These are phyloP conservation scores for Prochilodus magdalenae DNA, from an alignment of 2,113 vertebrate genomes.

Conservation along the genomic window DNA sequence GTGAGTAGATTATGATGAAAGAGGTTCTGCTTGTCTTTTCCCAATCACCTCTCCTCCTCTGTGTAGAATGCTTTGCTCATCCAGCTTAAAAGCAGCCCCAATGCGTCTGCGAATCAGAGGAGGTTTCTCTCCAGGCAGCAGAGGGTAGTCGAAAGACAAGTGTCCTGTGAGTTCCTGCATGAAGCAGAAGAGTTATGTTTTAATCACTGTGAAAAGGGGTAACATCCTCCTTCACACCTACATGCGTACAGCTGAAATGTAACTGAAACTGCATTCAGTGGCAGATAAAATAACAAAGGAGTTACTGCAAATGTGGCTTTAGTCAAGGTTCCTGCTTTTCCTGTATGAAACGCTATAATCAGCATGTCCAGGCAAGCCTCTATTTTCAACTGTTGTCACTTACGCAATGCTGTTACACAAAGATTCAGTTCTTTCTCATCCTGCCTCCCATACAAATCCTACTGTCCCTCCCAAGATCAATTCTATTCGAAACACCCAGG, in stretches of 20 bases:
- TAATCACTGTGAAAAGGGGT: not conserved
- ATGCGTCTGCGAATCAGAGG: slow-evolving; percentile 86
- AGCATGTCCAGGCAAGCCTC: slow-evolving; percentile 66
- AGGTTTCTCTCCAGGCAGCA: slow-evolving; percentile 83
- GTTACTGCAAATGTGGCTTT: slow-evolving; percentile 26
- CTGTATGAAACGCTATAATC: slow-evolving; percentile 34
- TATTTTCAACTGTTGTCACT: slow-evolving; percentile 44
- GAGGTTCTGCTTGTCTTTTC: not conserved
- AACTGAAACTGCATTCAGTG: slow-evolving; percentile 11
- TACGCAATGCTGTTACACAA: slow-evolving; percentile 65
- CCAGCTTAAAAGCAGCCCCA: slow-evolving; percentile 86
- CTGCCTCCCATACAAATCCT: slow-evolving; percentile 49
- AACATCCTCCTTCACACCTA: not conserved
- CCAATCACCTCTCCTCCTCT: slow-evolving; percentile 77
- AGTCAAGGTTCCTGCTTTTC: slow-evolving; percentile 33
- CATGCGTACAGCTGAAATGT: not conserved
- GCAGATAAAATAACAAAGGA: not conserved
- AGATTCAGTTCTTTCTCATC: slow-evolving; percentile 63
- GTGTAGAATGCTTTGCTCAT: slow-evolving; percentile 77
- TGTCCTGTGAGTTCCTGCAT: slow-evolving; percentile 87
- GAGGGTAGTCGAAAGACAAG: slow-evolving; percentile 85
- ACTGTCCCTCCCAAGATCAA: slow-evolving; percentile 30
- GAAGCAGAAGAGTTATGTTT: not conserved
- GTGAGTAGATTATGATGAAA: no score
- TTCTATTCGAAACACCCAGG: slow-evolving; percentile 14